Evolutionary conservation across 2,888 invertebrate genomes (phyloP).

Genomic region (Drosophila sordidula): DNA sequence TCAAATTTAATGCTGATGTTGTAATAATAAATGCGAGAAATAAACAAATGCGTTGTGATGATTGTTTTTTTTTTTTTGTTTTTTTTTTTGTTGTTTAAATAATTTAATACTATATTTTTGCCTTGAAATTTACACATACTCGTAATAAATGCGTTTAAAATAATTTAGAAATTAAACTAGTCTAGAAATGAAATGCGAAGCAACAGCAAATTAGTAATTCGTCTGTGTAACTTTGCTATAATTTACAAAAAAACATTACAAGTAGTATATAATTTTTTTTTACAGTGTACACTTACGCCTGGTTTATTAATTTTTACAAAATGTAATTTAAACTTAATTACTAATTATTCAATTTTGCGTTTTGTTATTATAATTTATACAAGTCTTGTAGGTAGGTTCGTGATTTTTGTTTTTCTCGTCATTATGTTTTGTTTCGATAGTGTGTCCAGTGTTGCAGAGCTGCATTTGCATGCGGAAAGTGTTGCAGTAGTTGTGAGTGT

Average conservation of each 20-base stretch:
- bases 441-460: slow-evolving; percentile 53
- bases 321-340: slow-evolving; percentile 75
- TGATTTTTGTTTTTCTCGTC: slow-evolving; percentile 33
- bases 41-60: slow-evolving; percentile 41
- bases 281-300: slow-evolving; percentile 71
- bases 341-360: slow-evolving; percentile 60
- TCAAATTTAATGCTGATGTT: slow-evolving; percentile 50
- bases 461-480: slow-evolving; percentile 50
- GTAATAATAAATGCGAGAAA: slow-evolving; percentile 29
- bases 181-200: slow-evolving; percentile 68
- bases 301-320: slow-evolving; percentile 74
- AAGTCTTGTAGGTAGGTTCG: slow-evolving; percentile 83
- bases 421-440: slow-evolving; percentile 46
- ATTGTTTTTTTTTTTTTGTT: slow-evolving; percentile 52
- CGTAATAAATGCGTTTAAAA: slow-evolving; percentile 72
- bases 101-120: slow-evolving; percentile 76
- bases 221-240: slow-evolving; percentile 59
- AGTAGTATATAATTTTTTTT: slow-evolving; percentile 53
- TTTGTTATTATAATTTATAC: slow-evolving; percentile 72
- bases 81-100: slow-evolving; percentile 62
- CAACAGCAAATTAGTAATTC: slow-evolving; percentile 59
- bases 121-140: slow-evolving; percentile 73
- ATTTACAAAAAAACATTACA: slow-evolving; percentile 68
- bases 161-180: slow-evolving; percentile 77
- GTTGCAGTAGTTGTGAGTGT: slow-evolving; percentile 25